Percentiles rank a stretch among this genome's conserved stretches.
These are phyloP conservation scores for Heliothis peltigera DNA, from an alignment of 2,888 invertebrate species.

Conservation along the genomic window DNA sequence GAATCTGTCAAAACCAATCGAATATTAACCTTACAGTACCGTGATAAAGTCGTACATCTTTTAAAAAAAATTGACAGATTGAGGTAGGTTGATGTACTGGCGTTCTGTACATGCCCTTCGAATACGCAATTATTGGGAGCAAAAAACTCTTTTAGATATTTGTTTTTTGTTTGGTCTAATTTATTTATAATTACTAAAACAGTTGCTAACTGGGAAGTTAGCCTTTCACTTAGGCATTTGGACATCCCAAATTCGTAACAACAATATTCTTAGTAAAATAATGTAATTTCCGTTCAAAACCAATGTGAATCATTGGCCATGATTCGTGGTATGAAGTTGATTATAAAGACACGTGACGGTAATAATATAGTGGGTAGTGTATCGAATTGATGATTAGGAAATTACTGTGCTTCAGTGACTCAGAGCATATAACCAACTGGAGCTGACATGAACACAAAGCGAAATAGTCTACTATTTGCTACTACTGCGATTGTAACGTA, in stretches of 20 bases:
- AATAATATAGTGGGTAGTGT: conserved; percentile 19
- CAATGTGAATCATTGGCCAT: not conserved
- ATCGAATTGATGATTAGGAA: conserved; percentile 39
- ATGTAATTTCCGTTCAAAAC: too few species aligned
- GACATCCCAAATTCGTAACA: too few species aligned
- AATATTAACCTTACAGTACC: too few species aligned
- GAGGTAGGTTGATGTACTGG: too few species aligned
- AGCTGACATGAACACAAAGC: too few species aligned
- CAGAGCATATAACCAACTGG: too few species aligned
- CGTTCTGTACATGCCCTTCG: conserved; percentile 35
- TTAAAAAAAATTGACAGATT: too few species aligned
- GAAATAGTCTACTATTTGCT: too few species aligned
- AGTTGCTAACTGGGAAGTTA: not conserved
- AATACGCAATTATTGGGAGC: conserved; percentile 5
- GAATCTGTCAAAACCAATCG: too few species aligned
- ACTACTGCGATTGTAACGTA: too few species aligned
- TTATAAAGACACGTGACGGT: conserved; percentile 17
- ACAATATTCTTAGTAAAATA: not conserved
- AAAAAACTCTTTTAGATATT: not conserved
- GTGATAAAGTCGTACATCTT: too few species aligned
- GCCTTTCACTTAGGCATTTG: not conserved
- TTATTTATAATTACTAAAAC: conserved; percentile 1
- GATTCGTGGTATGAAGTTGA: not conserved
- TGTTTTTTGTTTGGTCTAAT: conserved; percentile 25
- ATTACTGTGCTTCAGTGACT: conserved; percentile 15